phyloP scores from a whole-genome alignment of 30 jellyfish, hydroid and myxozoan genomes.

The Chrysaora quinquecirrha region DNA sequence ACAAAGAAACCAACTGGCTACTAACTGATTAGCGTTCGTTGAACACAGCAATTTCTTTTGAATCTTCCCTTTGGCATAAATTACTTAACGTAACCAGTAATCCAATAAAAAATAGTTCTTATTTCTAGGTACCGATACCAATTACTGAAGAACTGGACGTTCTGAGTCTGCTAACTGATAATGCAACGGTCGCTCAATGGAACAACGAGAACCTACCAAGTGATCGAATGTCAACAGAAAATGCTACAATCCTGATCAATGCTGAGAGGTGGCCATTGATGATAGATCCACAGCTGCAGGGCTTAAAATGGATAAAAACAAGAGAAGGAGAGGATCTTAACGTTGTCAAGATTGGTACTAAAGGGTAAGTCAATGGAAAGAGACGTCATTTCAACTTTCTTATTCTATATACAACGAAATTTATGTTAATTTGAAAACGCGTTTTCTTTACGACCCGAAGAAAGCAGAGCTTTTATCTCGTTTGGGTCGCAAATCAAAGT shows the following conservation, averaged over 20 bases:
- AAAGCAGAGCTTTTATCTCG: too few species aligned
- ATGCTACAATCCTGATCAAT: conserved; percentile 95
- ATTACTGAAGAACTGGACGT: conserved; percentile 96
- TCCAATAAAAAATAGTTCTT: not conserved
- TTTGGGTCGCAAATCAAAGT: too few species aligned
- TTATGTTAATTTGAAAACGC: too few species aligned
- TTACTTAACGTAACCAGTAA: too few species aligned
- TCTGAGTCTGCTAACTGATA: conserved; percentile 88
- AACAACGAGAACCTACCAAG: conserved; percentile 97
- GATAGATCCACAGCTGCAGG: conserved; percentile 99
- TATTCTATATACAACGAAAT: too few species aligned
- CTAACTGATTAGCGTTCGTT: too few species aligned
- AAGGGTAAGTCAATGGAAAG: conserved; percentile 98
- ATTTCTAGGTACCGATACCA: conserved; percentile 91
- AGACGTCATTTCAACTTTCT: too few species aligned
- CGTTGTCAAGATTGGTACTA: conserved; percentile 88
- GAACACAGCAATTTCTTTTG: too few species aligned
- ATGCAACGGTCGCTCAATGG: conserved; percentile 99
- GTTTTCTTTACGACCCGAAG: too few species aligned
- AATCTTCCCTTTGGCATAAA: too few species aligned
- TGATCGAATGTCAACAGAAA: conserved; percentile 99
- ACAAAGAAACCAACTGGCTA: too few species aligned
- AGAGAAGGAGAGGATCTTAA: conserved; percentile 93
- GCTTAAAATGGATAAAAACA: conserved; percentile 97
- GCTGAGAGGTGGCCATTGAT: conserved; percentile 99